Conservation (phyloP, 2,888 invertebrate genomes). For the Muscina levida region DNA sequence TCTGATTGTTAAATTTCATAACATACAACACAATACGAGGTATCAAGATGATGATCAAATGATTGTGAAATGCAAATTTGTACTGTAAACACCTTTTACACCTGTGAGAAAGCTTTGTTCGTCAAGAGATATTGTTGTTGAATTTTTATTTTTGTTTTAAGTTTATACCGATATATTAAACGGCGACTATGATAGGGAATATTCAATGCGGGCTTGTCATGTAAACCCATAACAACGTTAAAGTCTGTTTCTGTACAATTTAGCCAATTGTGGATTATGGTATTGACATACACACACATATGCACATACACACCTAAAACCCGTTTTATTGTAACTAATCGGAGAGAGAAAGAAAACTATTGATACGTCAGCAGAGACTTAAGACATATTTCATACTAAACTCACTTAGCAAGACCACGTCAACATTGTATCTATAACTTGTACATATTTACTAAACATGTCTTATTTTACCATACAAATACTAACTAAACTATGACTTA, state of each 20-base stretch:
- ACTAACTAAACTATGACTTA: conserved; percentile 2
- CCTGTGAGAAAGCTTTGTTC: not conserved
- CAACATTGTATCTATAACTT: not conserved
- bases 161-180: no score
- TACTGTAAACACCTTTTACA: conserved; percentile 9
- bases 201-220: not conserved
- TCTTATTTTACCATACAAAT: conserved; percentile 22
- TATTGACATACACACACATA: not conserved
- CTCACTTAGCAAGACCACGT: conserved; percentile 17
- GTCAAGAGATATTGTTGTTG: not conserved
- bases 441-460: conserved; percentile 12
- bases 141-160: no score
- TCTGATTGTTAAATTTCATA: no score
- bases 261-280: not conserved
- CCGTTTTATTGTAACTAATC: not conserved
- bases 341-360: conserved; percentile 29
- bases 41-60: conserved; percentile 3
- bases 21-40: no score
- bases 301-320: conserved; percentile 2
- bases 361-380: conserved; percentile 26
- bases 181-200: no score
- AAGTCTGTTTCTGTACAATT: not conserved
- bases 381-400: conserved; percentile 20
- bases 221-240: not conserved
- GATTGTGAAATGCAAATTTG: conserved; percentile 21